phyloP scores from a whole-genome alignment of 2,113 vertebrate genomes.

The Menidia beryllina region DNA sequence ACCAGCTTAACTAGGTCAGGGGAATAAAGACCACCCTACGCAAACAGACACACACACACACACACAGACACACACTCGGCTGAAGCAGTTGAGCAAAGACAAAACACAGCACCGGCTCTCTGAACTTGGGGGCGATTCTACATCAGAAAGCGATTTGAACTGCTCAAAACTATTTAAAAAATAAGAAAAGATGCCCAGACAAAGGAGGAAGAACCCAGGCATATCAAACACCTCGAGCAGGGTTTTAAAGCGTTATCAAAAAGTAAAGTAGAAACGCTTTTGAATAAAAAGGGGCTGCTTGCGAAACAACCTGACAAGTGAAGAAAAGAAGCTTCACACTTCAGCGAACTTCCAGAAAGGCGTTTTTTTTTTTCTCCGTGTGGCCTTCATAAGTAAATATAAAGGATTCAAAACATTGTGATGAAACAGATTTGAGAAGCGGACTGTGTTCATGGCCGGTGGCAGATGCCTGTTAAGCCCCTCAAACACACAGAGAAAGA shows the following conservation, averaged over 20 bases:
- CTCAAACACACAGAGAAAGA: slow-evolving; percentile 19
- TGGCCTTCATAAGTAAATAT: too few species aligned
- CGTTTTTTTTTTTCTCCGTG: too few species aligned
- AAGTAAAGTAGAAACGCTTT: too few species aligned
- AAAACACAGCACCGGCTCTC: neutral
- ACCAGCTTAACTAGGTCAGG: slow-evolving; percentile 71
- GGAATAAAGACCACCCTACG: slow-evolving; percentile 64
- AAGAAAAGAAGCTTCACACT: neutral
- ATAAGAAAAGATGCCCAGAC: too few species aligned
- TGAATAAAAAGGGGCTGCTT: neutral
- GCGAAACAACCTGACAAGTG: slow-evolving; percentile 9
- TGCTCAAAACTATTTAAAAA: too few species aligned
- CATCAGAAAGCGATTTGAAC: too few species aligned
- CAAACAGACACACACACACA: slow-evolving; percentile 15
- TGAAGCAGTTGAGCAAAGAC: slow-evolving; percentile 6
- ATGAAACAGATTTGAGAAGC: too few species aligned
- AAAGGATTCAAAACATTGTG: too few species aligned
- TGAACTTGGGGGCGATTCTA: neutral
- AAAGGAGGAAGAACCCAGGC: too few species aligned
- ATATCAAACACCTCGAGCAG: too few species aligned
- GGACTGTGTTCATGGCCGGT: slow-evolving; percentile 58
- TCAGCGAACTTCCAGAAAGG: too few species aligned
- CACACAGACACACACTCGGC: neutral
- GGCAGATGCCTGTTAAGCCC: slow-evolving; percentile 66
- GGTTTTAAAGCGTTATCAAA: too few species aligned